Base-by-base conservation (phyloP, 2,888 invertebrate genomes). In the Pandemis corylana region DNA sequence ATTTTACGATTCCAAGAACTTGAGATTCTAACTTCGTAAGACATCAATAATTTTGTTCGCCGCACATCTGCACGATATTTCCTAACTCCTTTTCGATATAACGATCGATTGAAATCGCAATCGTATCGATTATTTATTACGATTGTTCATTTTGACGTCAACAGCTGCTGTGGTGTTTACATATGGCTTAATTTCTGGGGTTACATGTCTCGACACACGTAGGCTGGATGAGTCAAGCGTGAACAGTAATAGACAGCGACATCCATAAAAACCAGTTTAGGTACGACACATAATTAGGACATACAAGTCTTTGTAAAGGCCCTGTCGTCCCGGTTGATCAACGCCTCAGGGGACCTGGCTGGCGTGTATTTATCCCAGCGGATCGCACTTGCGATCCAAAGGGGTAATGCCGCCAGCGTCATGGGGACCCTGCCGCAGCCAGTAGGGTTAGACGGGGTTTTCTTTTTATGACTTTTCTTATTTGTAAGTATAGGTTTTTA, bases 141-240 rank as follows among this genome's bases (percentile, higher is more conserved):
- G 63, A 63, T 63, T 63, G 64, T 49, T 49, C 28, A 65, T 65
- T 65, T 65, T 65, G 65, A 65, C 65, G 65, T 65, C 65, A 65
- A 28, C 7, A 28, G 65, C 7, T 4, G 65, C 46, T 20, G 65
- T 5, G 28, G 13, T 65, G 65, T 46, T 65, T 65, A 65, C 65
- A 65, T 36, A 65, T 65, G 5, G 36, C 65, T 49, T 65, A 7
- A 65, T 65, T 65, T 49, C 49, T 46, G 65, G 36, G 13, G 49
- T 28, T 65, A 65, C 65, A 28, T 65, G 65, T n/a, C 65, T 49
- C 7, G 28, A 7, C 46, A 20, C 65, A 65, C 65, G 65, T 65
- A 49, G 28, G 28, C 28, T 13, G 42, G 12, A 10, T 0, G 3
- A 65, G 36, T n/a, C 13, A 41, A 3, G 12, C 49, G 9, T 12